Conservation (phyloP, 1,140 invertebrate genomes). For the Triops cancriformis region DNA sequence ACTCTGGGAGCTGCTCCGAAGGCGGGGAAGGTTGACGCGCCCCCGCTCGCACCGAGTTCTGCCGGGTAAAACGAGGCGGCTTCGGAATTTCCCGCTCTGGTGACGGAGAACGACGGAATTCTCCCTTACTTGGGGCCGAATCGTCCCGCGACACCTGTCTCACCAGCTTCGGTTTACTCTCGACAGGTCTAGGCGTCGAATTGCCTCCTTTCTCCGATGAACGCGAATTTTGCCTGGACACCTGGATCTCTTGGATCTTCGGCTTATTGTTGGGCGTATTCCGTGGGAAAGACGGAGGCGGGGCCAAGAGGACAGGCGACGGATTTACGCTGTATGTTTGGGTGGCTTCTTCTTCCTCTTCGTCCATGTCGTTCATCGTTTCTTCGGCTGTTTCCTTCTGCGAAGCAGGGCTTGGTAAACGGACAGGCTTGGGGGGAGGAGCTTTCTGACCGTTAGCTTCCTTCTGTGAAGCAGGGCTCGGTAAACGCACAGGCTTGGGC, state of each 20-base stretch:
- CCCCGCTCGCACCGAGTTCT: neutral
- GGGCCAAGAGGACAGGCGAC: neutral
- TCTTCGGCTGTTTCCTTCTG: neutral
- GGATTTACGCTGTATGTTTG: neutral
- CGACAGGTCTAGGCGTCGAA: neutral
- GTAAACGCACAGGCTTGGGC: neutral
- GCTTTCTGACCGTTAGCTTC: slow-evolving; percentile 7
- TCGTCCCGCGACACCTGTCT: neutral
- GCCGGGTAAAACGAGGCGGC: neutral
- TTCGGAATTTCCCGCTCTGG: neutral
- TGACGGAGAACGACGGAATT: neutral
- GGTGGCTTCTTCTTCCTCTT: slow-evolving; percentile 16
- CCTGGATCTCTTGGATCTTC: neutral
- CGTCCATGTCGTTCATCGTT: too few species aligned
- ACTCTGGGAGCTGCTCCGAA: neutral
- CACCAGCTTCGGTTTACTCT: neutral
- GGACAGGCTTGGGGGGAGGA: too few species aligned
- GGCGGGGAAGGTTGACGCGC: neutral
- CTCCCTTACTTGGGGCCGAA: neutral
- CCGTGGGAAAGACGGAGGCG: neutral
- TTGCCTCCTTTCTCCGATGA: neutral
- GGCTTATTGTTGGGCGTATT: neutral
- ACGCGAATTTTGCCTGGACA: neutral
- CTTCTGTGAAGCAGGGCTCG: neutral
- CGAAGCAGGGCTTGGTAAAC: neutral